Percentiles rank a stretch among this genome's conserved stretches.
Conservation (phyloP, 37 sponge, comb jelly and placozoan genomes). For the Theonella swinhoei region DNA sequence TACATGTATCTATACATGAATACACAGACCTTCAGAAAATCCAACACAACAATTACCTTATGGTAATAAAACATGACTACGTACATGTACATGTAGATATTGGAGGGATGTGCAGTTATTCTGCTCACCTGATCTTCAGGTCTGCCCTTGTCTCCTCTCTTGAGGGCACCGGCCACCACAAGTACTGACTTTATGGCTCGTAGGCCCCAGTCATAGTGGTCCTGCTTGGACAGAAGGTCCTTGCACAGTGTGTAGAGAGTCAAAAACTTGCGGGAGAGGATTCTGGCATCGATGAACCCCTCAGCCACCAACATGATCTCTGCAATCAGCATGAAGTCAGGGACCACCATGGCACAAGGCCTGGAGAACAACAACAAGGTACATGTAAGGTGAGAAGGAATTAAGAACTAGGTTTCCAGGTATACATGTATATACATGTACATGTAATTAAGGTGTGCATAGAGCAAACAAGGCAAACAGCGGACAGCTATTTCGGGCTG, state of each 20-base stretch:
- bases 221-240: conserved; percentile 91
- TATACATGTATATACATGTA: not conserved
- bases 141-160: conserved; percentile 93
- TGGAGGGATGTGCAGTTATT: no score
- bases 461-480: no score
- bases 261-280: conserved; percentile 95
- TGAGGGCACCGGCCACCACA: conserved; percentile 97
- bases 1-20: not conserved
- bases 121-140: conserved; percentile 96
- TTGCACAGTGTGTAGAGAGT: conserved; percentile 96
- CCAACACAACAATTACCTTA: no score
- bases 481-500: no score
- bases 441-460: no score
- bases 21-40: no score
- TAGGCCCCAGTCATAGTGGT: conserved; percentile 99
- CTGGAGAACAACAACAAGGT: conserved; percentile 48
- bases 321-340: conserved; percentile 97
- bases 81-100: no score
- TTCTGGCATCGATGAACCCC: conserved; percentile 95
- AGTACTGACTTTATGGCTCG: conserved; percentile 99
- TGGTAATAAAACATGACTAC: not conserved
- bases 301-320: conserved; percentile 99
- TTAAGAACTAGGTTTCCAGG: not conserved
- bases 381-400: not conserved
- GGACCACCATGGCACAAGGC: conserved; percentile 99